Base-by-base conservation (phyloP, 2,797 vertebrate species). In the Lindbergichthys nudifrons region DNA sequence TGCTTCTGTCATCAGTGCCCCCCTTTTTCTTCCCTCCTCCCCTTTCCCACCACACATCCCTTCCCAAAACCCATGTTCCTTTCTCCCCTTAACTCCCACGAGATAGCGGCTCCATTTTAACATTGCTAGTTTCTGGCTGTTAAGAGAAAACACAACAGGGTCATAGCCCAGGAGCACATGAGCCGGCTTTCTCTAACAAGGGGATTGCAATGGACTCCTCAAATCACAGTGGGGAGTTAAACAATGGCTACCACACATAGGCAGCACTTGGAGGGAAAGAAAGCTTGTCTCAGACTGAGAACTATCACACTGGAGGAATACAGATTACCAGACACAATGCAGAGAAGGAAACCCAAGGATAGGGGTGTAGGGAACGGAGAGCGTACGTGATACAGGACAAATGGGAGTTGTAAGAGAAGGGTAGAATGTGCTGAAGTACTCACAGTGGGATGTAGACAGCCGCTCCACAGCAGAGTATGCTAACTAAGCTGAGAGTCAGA, bases 391-490 rank as follows among this genome's bases (percentile, higher is more conserved):
- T 56, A 73, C 15, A 54, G 56, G 73, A 65, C 43, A 65, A 46
- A 70, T 78, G 74, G 81, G 70, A 76, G 70, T 36, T 47, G 71
- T n/a, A 53, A 66, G 77, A 80, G 54, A 81, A 85, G 68, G 77
- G 70, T 75, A 80, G 81, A 81, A 87, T 88, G 80, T 64, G 71
- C 41, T 83, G 76, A 77, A 75, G 85, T 95, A 96, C 95, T 95
- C 92, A 96, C 95, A 93, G 92, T 83, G 80, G 92, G 92, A 92
- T 92, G 93, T 81, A 87, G 92, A 91, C 81, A 83, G 94, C 88
- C 67, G 91, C 84, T 93, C 90, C 91, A 89, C 87, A 90, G 86
- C 90, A 93, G 87, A 87, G 85, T 90, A 69, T 83, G 91, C 88
- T 89, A 92, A 92, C 89, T 92, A 86, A 91, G 88, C 87, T 88